phyloP scores from a whole-genome alignment of 2,113 vertebrate genomes.

The Halichoerus grypus region DNA sequence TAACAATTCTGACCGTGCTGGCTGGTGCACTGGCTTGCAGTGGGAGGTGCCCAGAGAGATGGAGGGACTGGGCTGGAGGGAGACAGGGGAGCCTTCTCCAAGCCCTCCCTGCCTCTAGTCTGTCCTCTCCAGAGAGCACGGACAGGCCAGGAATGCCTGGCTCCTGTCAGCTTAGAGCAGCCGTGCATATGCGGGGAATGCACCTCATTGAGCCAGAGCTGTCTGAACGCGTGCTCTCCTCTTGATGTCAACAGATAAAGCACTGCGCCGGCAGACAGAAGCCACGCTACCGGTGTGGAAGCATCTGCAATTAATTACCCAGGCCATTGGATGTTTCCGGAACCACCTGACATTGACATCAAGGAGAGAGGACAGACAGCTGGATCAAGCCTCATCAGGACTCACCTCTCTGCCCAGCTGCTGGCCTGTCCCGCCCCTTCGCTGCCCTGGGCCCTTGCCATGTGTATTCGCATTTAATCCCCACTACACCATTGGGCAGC shows the following conservation, averaged over 20 bases:
- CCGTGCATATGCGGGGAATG: not conserved
- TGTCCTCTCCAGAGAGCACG: not conserved
- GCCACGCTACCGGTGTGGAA: slow-evolving; percentile 69
- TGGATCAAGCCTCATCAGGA: not conserved
- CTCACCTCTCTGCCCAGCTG: not conserved
- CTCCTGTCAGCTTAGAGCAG: slow-evolving; percentile 4
- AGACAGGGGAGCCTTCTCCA: not conserved
- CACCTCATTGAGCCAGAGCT: slow-evolving; percentile 39
- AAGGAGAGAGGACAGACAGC: not conserved
- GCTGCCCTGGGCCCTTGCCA: not conserved
- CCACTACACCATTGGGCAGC: not conserved
- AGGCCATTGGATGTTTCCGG: slow-evolving; percentile 69
- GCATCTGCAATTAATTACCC: slow-evolving; percentile 81
- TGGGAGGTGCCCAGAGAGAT: not conserved
- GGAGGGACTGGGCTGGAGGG: not conserved
- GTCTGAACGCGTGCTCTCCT: not conserved
- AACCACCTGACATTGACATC: slow-evolving; percentile 65
- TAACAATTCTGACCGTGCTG: not conserved
- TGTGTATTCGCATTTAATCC: not conserved
- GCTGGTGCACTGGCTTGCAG: not conserved
- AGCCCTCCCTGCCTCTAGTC: fast-evolving
- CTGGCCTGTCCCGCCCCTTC: not conserved
- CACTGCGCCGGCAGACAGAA: slow-evolving; percentile 1
- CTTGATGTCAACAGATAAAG: slow-evolving; percentile 65
- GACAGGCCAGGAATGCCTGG: not conserved